Conservation (phyloP, 37 sponge, comb jelly and placozoan genomes). For the Beroe ovata region DNA sequence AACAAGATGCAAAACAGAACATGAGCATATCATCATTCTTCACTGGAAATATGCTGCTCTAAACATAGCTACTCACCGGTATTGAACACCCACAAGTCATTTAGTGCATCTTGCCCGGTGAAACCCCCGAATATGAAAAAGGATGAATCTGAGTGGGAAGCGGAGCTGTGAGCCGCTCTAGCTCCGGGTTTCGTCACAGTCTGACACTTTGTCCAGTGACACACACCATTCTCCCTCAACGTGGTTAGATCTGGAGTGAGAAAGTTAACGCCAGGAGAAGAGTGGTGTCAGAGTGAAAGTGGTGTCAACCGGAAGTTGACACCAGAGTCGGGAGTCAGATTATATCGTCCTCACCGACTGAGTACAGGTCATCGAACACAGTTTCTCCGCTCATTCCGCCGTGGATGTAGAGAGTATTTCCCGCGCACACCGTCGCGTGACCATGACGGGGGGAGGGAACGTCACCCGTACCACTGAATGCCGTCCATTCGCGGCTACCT, state of each 20-base stretch:
- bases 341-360: not conserved
- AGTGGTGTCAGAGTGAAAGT: not conserved
- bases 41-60: no score
- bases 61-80: conserved; percentile 74
- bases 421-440: conserved; percentile 70
- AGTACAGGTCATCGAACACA: conserved; percentile 53
- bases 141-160: conserved; percentile 10
- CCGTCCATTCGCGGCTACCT: conserved; percentile 12
- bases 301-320: not conserved
- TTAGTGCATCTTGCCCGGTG: conserved; percentile 60
- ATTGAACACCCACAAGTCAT: conserved; percentile 70
- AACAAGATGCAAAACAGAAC: no score
- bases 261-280: no score
- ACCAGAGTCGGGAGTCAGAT: not conserved
- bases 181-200: conserved; percentile 64
- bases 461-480: not conserved
- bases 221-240: not conserved
- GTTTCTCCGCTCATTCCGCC: conserved; percentile 72
- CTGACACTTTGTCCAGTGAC: not conserved
- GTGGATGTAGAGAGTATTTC: conserved; percentile 70
- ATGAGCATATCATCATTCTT: no score
- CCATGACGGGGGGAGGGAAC: conserved; percentile 76
- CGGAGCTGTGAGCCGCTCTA: conserved; percentile 76
- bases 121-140: conserved; percentile 78
- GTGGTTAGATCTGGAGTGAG: not conserved